Evolutionary conservation across 2,797 vertebrate genomes (phyloP).

Genomic region (Semaprochilodus insignis): DNA sequence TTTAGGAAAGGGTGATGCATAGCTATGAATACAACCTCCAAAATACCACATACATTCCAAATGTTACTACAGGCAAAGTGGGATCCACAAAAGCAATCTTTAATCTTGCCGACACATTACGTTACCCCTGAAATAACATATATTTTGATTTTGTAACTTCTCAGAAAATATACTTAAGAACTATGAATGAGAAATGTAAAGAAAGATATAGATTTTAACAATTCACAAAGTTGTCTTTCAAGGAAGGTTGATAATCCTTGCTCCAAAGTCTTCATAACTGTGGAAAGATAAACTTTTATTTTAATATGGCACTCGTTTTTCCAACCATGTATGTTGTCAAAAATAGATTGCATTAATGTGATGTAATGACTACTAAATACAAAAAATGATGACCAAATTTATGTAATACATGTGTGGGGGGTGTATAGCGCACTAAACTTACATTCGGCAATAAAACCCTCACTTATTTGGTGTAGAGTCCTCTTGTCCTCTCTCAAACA

Average conservation of each 20-base stretch:
- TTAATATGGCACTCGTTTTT: not conserved
- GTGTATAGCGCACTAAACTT: slow-evolving; percentile 11
- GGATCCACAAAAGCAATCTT: no score
- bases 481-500: slow-evolving; percentile 74
- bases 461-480: slow-evolving; percentile 11
- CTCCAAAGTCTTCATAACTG: no score
- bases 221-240: no score
- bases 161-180: not conserved
- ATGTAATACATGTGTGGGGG: not conserved
- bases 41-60: no score
- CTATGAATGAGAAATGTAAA: not conserved
- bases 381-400: not conserved
- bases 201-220: not conserved
- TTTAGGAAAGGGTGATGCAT: no score
- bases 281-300: not conserved
- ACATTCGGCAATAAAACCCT: slow-evolving; percentile 13
- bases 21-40: no score
- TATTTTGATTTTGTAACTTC: not conserved
- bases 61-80: no score
- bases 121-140: not conserved
- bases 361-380: not conserved
- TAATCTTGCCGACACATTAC: not conserved
- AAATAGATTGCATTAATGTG: not conserved
- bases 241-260: no score
- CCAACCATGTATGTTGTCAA: not conserved